Percentiles rank a stretch among this genome's conserved stretches.
Evolutionary conservation across 2,888 invertebrate species (phyloP).

Genomic region (Agrochola lota): DNA sequence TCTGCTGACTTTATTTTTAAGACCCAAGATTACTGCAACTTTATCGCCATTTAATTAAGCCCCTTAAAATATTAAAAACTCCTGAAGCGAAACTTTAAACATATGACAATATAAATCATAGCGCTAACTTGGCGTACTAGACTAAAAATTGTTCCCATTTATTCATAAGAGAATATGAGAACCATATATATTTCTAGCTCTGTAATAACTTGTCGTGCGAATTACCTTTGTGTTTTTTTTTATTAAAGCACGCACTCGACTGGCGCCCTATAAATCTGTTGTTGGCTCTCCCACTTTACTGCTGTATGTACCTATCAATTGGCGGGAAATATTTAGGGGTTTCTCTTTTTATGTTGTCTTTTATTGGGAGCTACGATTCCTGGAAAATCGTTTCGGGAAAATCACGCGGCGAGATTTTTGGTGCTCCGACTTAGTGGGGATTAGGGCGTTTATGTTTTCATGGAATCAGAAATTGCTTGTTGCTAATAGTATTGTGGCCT

Average conservation of each 20-base stretch:
- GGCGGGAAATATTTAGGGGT: conserved; percentile 82
- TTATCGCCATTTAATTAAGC: conserved; percentile 22
- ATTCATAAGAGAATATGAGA: conserved; percentile 84
- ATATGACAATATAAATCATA: conserved; percentile 68
- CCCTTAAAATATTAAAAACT: conserved; percentile 51
- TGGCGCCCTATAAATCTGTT: conserved; percentile 89
- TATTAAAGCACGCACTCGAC: conserved; percentile 86
- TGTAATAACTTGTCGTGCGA: conserved; percentile 88
- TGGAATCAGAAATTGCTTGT: conserved; percentile 39
- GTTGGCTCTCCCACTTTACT: conserved; percentile 86
- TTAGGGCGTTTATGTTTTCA: conserved; percentile 59
- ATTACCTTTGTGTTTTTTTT: conserved; percentile 89
- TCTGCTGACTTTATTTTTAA: neutral
- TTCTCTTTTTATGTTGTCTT: conserved; percentile 81
- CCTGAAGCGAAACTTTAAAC: conserved; percentile 66
- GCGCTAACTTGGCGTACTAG: conserved; percentile 75
- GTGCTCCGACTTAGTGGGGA: conserved; percentile 53
- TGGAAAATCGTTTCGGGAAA: conserved; percentile 68
- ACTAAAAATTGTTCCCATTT: conserved; percentile 81
- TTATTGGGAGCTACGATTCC: conserved; percentile 78
- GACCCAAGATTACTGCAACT: neutral
- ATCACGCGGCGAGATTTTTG: conserved; percentile 63
- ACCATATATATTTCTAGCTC: conserved; percentile 83
- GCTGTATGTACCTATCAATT: conserved; percentile 85
- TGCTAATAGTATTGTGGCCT: conserved; percentile 21